Percentiles rank a stretch among this genome's conserved stretches.
These are phyloP conservation scores for Nymphicus hollandicus DNA, from an alignment of 2,113 vertebrate species.

Conservation along the genomic window DNA sequence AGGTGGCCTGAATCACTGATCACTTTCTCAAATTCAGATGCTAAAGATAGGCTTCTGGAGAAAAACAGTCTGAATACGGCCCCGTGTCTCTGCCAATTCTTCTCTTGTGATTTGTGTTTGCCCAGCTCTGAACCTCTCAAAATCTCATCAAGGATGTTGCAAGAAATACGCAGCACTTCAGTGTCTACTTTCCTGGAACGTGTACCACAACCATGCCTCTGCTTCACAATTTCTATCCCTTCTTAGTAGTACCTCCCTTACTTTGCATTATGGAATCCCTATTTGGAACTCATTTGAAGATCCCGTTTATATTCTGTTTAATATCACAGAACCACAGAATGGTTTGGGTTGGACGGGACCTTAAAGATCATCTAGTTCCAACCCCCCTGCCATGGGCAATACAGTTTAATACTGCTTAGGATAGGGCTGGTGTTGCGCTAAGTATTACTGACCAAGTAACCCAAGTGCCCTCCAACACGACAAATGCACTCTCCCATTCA, in stretches of 20 bases:
- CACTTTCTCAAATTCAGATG: conserved; percentile 52
- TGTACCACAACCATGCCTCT: not conserved
- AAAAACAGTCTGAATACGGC: conserved; percentile 39
- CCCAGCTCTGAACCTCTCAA: not conserved
- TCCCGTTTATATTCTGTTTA: not conserved
- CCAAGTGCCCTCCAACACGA: not conserved
- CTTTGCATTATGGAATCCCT: not conserved
- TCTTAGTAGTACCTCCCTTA: not conserved
- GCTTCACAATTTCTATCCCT: not conserved
- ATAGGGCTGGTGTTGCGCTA: not conserved
- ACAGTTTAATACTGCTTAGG: not conserved
- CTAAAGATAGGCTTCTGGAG: conserved; percentile 51
- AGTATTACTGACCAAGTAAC: not conserved
- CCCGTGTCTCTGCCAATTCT: not conserved
- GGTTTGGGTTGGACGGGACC: not conserved
- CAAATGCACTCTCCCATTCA: not conserved
- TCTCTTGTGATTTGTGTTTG: not conserved
- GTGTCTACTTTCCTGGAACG: not conserved
- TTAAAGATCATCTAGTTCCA: not conserved
- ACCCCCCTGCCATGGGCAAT: not conserved
- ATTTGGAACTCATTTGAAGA: not conserved
- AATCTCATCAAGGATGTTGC: not conserved
- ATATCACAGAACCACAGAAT: not conserved
- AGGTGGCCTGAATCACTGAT: conserved; percentile 70
- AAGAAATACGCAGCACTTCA: not conserved